Percentiles rank a stretch among this genome's conserved stretches.
These are phyloP conservation scores for Parazoanthus swiftii DNA, from an alignment of 92 coral and sea anemone species.

Conservation along the genomic window DNA sequence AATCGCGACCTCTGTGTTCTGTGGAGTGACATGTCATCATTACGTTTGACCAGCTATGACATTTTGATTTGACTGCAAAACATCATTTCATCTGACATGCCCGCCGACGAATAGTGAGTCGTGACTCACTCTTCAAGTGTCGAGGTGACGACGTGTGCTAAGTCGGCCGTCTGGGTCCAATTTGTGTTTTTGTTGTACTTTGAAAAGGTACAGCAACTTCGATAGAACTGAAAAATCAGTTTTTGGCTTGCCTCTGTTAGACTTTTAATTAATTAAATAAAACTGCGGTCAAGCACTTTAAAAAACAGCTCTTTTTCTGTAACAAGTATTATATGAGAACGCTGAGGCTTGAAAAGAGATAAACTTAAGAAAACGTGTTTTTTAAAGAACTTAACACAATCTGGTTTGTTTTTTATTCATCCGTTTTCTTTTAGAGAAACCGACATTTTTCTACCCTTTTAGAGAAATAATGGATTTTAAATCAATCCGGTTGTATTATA, in stretches of 20 bases:
- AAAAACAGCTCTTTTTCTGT: too few species aligned
- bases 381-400: too few species aligned
- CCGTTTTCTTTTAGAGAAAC: too few species aligned
- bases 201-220: neutral
- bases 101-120: neutral
- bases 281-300: neutral
- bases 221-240: neutral
- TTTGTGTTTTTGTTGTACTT: too few species aligned
- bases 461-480: too few species aligned
- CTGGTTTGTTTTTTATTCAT: too few species aligned
- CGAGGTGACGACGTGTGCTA: neutral
- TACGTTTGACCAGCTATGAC: constrained; percentile 22
- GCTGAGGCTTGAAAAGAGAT: too few species aligned
- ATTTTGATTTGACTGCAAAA: constrained; percentile 23
- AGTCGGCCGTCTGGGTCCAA: neutral
- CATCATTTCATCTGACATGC: constrained; percentile 9
- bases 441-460: too few species aligned
- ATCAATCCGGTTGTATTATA: too few species aligned
- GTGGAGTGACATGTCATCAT: constrained; percentile 24
- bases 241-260: neutral
- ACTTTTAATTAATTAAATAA: neutral
- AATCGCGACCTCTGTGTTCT: constrained; percentile 8
- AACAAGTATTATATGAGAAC: too few species aligned
- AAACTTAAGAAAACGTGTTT: too few species aligned
- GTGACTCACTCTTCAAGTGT: neutral